A percentile compares a stretch with the other conserved stretches of the same genome.
Conservation (phyloP, 1,140 invertebrate species). For the Tetragonula clypearis region DNA sequence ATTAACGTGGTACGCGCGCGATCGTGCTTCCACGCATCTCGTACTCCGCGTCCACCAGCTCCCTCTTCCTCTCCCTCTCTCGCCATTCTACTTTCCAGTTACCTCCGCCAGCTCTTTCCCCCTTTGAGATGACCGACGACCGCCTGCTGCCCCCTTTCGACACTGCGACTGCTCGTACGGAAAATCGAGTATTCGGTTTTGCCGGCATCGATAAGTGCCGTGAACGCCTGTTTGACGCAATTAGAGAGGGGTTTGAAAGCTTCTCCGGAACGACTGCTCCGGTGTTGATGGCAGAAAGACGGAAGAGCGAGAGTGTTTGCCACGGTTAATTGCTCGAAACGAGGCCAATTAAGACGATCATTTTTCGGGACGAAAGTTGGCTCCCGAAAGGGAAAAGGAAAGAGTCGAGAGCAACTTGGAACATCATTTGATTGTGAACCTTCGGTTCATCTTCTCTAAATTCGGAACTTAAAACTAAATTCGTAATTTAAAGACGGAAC, state of each 20-base stretch:
- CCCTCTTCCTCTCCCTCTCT: neutral
- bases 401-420: neutral
- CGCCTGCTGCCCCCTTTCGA: neutral
- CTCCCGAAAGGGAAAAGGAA: too few species aligned
- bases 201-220: neutral
- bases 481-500: too few species aligned
- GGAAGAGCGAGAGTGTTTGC: neutral
- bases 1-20: slow-evolving; percentile 61
- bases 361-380: neutral
- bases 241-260: neutral
- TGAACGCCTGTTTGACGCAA: neutral
- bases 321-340: neutral
- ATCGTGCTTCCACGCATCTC: slow-evolving; percentile 28
- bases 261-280: neutral
- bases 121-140: neutral
- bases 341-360: neutral
- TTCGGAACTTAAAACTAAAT: too few species aligned
- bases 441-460: too few species aligned
- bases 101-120: slow-evolving; percentile 9
- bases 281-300: neutral
- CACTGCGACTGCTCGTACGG: neutral
- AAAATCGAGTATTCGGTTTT: slow-evolving; percentile 14
- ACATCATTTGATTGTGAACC: too few species aligned
- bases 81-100: neutral
- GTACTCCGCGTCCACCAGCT: neutral